Evolutionary conservation across 2,797 vertebrate species (phyloP).

Genomic region (Anguilla pacifica): DNA sequence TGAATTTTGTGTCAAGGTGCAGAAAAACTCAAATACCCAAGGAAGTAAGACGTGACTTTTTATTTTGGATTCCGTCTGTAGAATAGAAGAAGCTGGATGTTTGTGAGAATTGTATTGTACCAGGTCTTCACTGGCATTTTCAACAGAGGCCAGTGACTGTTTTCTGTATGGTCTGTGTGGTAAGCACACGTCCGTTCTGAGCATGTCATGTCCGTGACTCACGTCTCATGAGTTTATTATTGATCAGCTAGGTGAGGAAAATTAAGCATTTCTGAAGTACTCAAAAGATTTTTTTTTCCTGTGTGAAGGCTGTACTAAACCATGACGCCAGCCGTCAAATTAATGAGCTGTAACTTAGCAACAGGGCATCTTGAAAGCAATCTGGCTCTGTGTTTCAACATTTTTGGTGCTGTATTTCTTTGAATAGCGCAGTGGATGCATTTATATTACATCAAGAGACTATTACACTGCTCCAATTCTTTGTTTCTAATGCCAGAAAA

Average conservation of each 20-base stretch:
- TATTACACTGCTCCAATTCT: not conserved
- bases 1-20: not conserved
- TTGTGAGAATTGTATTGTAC: not conserved
- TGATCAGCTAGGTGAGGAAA: not conserved
- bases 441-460: not conserved
- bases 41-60: not conserved
- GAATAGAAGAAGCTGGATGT: not conserved
- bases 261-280: not conserved
- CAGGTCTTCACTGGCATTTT: not conserved
- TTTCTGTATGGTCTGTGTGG: not conserved
- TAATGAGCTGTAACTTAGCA: slow-evolving; percentile 18
- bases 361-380: slow-evolving; percentile 9
- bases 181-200: not conserved
- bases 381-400: not conserved
- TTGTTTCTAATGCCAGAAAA: not conserved
- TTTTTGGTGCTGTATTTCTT: not conserved
- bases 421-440: not conserved
- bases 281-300: not conserved
- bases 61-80: not conserved
- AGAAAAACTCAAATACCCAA: not conserved
- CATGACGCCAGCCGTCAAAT: not conserved
- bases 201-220: not conserved
- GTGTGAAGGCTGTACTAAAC: not conserved
- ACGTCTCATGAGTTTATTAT: not conserved
- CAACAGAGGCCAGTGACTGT: not conserved